Evolutionary conservation across 2,113 vertebrate genomes (phyloP).

Genomic region (Macrotis lagotis): DNA sequence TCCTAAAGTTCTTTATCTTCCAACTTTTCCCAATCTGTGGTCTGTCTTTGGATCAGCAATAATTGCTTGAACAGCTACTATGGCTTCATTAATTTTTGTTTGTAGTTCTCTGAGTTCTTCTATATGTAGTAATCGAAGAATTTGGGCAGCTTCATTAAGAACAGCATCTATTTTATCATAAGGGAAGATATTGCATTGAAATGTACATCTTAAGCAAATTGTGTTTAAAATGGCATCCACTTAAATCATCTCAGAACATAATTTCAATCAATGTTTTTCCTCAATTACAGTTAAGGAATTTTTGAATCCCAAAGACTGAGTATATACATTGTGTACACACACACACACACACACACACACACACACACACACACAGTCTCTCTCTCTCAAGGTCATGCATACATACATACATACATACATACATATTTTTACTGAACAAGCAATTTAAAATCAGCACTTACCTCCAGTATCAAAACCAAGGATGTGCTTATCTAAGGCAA

Average conservation of each 20-base stretch:
- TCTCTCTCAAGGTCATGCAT: too few species aligned
- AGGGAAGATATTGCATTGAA: conserved; percentile 44
- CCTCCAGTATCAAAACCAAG: conserved; percentile 99
- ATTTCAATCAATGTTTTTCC: conserved; percentile 1
- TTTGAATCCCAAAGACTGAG: background rate
- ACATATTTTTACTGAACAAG: background rate
- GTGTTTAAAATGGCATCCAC: background rate
- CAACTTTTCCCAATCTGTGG: conserved; percentile 97
- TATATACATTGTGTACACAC: too few species aligned
- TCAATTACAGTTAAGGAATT: background rate
- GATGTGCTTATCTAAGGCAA: conserved; percentile 94
- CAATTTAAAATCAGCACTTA: conserved; percentile 78
- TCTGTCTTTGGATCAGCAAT: conserved; percentile 99
- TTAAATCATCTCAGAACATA: background rate
- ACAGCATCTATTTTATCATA: conserved; percentile 89
- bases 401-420: too few species aligned
- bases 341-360: too few species aligned
- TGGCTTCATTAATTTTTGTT: conserved; percentile 97
- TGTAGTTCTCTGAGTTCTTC: conserved; percentile 98
- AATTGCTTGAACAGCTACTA: conserved; percentile 97
- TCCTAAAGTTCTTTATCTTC: conserved; percentile 87
- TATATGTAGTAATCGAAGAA: conserved; percentile 95
- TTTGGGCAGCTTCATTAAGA: conserved; percentile 95
- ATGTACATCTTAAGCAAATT: background rate
- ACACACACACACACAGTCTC: too few species aligned